Evolutionary conservation across 1,140 invertebrate species (phyloP), one percentile per base, ranked within the genome.

Genomic region (Drosophila ficusphila): DNA sequence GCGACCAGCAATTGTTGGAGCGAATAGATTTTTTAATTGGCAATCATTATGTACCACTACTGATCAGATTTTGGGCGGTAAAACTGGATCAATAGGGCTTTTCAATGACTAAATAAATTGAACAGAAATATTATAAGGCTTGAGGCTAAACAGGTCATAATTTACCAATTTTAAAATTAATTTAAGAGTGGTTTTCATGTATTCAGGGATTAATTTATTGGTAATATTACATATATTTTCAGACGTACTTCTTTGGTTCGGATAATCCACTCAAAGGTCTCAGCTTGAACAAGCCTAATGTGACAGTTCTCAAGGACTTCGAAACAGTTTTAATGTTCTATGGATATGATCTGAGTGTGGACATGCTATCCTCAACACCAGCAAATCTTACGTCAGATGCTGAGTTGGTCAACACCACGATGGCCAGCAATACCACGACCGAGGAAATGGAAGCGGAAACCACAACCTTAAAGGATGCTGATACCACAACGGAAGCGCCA

Each of bases 231-330:
- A n/a, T n/a, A n/a, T n/a, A n/a, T 7, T 39, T 41, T 6, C 27
- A 34, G 96, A 96, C 94, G 23, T 97, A 97, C 86, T 95, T 97
- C 51, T 95, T 95, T 56, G 95, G 95, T 1, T 93, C 95, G 65
- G 95, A 96, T 77, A 96, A 96, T 19, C 96, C 96, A 54, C 91
- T 96, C 0, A 95, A 95, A 5, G 96, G 96, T 1, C 89, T 97
- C 46, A 95, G 95, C 2, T 91, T 97, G 16, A 97, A 95, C 85
- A 94, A 94, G 41, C 95, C 95, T 73, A 95, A 96, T 83, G 94
- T 96, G 0, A 94, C 93, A 3, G 93, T 97, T 23, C 94, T 93
- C 18, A 92, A 93, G 8, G 93, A 94, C 21, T 97, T 96, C 76
- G 94, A 94, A 85, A 93, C 94, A 16, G 92, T 96, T 27, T 90